phyloP scores from a whole-genome alignment of 2,113 vertebrate genomes.

The Canis aureus region DNA sequence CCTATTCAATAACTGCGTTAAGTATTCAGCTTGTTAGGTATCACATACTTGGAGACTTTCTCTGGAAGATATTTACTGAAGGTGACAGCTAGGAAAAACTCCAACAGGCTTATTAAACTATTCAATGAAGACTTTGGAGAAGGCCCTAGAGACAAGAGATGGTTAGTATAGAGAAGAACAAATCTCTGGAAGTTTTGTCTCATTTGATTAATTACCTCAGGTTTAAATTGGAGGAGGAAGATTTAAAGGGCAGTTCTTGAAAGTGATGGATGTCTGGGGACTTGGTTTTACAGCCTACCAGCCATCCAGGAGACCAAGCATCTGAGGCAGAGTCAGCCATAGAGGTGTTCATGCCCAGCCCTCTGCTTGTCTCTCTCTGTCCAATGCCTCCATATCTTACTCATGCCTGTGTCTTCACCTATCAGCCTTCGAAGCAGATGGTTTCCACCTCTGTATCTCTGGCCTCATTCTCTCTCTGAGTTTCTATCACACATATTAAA shows the following conservation, averaged over 20 bases:
- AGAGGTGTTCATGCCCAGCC: rapidly evolving
- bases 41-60: neutral
- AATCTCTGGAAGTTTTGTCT: constrained; percentile 26
- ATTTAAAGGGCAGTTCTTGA: neutral
- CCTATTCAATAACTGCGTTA: constrained; percentile 46
- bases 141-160: neutral
- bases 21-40: neutral
- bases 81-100: constrained; percentile 62
- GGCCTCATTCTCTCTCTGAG: neutral
- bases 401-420: neutral
- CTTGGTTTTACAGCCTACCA: rapidly evolving
- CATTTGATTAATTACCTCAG: constrained; percentile 68
- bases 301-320: neutral
- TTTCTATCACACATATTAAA: constrained; percentile 27
- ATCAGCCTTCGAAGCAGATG: neutral
- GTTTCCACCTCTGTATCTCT: neutral
- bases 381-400: neutral
- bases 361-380: neutral
- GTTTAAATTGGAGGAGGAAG: constrained; percentile 12
- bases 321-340: neutral
- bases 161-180: constrained; percentile 40
- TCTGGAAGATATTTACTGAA: constrained; percentile 44
- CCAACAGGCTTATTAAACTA: constrained; percentile 27
- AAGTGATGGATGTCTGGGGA: neutral
- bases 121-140: constrained; percentile 30